These are phyloP conservation scores for Carduelis carduelis DNA, from an alignment of 2,797 vertebrate species.

Conservation along the genomic window DNA sequence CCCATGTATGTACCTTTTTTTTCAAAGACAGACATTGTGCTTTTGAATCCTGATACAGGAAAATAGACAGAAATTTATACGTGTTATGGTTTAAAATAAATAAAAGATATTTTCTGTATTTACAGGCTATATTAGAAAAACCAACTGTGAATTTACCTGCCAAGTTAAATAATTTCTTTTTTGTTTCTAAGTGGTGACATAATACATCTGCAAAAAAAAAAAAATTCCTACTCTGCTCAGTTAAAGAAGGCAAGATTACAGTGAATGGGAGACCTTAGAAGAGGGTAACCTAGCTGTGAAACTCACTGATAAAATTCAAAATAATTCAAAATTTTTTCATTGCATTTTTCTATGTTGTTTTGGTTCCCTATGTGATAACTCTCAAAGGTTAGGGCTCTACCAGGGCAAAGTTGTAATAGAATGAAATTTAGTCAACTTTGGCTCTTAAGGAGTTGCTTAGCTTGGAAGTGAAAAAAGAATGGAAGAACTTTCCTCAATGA, in stretches of 20 bases:
- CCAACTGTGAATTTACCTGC: neutral
- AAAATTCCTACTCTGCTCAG: neutral
- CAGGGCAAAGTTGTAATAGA: neutral
- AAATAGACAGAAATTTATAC: neutral
- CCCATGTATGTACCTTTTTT: neutral
- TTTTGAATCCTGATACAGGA: neutral
- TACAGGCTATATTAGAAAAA: neutral
- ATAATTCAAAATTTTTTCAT: neutral
- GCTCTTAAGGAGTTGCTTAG: neutral
- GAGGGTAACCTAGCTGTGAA: neutral
- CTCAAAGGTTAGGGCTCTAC: neutral
- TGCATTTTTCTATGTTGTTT: neutral
- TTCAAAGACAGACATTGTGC: neutral
- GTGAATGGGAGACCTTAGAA: neutral
- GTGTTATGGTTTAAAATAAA: neutral
- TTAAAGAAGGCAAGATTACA: neutral
- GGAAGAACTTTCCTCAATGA: neutral
- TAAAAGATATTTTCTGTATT: rapidly evolving
- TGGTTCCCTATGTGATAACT: neutral
- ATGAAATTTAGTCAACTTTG: neutral
- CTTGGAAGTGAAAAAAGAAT: neutral
- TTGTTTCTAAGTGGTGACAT: neutral
- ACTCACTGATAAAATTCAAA: neutral
- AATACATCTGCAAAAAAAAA: neutral
- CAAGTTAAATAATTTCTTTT: neutral